These are phyloP conservation scores for Drosophila santomea DNA, from an alignment of 1,140 invertebrate species.

Conservation along the genomic window DNA sequence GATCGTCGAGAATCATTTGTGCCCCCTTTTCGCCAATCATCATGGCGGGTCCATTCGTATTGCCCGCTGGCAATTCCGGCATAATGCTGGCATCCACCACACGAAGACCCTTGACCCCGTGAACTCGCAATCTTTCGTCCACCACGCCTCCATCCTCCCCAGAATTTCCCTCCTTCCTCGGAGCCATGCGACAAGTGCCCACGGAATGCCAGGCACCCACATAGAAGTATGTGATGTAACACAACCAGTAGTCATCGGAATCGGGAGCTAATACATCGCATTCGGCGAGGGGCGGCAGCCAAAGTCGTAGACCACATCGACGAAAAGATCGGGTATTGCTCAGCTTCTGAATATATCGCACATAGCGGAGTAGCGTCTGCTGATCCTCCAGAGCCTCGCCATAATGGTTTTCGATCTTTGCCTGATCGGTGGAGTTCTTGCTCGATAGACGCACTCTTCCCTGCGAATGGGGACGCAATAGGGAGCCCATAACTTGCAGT, in stretches of 20 bases:
- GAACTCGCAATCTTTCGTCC: conserved; percentile 88
- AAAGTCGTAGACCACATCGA: conserved; percentile 81
- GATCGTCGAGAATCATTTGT: conserved; percentile 88
- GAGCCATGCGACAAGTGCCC: conserved; percentile 92
- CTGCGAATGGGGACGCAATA: conserved; percentile 85
- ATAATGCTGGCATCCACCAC: conserved; percentile 93
- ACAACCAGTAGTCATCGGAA: conserved; percentile 88
- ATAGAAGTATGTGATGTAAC: conserved; percentile 87
- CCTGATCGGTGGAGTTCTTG: conserved; percentile 84
- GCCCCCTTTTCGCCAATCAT: conserved; percentile 92
- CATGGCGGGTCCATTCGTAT: conserved; percentile 91
- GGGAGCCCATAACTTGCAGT: conserved; percentile 84
- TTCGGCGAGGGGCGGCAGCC: conserved; percentile 82
- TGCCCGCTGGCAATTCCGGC: conserved; percentile 89
- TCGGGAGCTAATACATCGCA: conserved; percentile 83
- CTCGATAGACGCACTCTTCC: conserved; percentile 82
- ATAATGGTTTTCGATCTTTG: conserved; percentile 92
- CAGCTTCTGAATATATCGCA: conserved; percentile 85
- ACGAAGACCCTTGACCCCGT: conserved; percentile 88
- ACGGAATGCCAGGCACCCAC: conserved; percentile 89
- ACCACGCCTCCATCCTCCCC: conserved; percentile 86
- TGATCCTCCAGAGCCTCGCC: conserved; percentile 89
- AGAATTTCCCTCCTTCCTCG: conserved; percentile 83
- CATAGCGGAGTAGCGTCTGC: conserved; percentile 89
- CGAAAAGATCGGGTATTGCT: conserved; percentile 85